Percentiles rank a stretch among this genome's conserved stretches.
These are phyloP conservation scores for Leiothrix lutea DNA, from an alignment of 2,113 vertebrate species.

Conservation along the genomic window DNA sequence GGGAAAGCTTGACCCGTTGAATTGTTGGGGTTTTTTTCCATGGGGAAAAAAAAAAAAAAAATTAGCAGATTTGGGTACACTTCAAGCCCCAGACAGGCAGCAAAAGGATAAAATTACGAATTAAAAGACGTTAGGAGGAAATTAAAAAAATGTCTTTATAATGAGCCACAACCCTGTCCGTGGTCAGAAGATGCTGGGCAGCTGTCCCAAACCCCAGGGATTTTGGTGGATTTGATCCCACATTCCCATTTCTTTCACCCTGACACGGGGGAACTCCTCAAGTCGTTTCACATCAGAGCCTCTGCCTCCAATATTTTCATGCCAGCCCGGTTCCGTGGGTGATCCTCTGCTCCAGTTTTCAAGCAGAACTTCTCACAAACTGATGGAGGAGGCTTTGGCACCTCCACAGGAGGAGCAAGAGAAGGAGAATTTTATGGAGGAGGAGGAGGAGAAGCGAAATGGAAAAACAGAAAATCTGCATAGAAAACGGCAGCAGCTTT, in stretches of 20 bases:
- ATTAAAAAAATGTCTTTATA: accelerated
- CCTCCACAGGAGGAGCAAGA: not conserved
- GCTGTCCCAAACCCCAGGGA: not conserved
- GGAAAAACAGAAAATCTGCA: constrained; percentile 14
- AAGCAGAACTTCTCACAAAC: constrained; percentile 56
- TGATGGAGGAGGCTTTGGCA: constrained; percentile 48
- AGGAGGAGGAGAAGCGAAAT: not conserved
- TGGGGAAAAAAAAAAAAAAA: too few relatives aligned
- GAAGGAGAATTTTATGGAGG: not conserved
- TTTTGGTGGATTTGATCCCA: not conserved
- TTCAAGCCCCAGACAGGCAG: not conserved
- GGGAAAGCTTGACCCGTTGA: not conserved
- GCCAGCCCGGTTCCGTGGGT: constrained; percentile 50
- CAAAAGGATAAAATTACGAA: not conserved
- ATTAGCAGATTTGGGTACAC: not conserved
- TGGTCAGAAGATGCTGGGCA: not conserved
- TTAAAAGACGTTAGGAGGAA: not conserved
- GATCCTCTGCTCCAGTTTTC: constrained; percentile 62
- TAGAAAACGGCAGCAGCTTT: not conserved
- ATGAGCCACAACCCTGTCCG: accelerated
- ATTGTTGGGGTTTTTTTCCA: accelerated
- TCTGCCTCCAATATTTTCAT: constrained; percentile 50
- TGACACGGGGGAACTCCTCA: constrained; percentile 45
- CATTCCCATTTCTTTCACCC: not conserved
- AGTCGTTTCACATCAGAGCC: not conserved